Evolutionary conservation across 2,888 invertebrate species (phyloP), one percentile per base, ranked within the genome.

Genomic region (Sinohyriopsis cumingii): DNA sequence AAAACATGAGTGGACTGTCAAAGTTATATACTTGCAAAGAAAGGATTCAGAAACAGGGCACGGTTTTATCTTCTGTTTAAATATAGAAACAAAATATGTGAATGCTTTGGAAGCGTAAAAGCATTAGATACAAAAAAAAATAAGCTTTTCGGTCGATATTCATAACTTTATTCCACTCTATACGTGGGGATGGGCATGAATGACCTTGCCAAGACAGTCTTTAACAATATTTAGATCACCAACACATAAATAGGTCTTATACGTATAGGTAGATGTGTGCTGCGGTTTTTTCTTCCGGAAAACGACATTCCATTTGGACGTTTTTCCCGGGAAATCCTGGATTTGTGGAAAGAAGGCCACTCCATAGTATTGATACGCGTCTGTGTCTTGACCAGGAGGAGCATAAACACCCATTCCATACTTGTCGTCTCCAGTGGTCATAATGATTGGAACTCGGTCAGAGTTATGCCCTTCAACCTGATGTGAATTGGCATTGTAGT

Each of bases 331-430:
- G 45, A 63, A 67, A 19, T 66, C 62, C 1, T 33, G 18, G 24
- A 24, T 56, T 25, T 54, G 55, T 18, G 62, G 53, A 54, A 76
- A 75, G 1, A 55, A n/a, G 20, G 25, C 24, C 5, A 54, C 65
- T 3, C 53, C 53, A 62, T 76, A 75, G 45, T 69, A 65, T 61
- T 64, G 54, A 7, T 25, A 22, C 22, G 15, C 19, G 54, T 75
- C 76, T 3, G 68, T 69, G 67, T 77, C 74, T 25, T 79, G 79
- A 3, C 69, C 73, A 15, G 33, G 33, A 5, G 76, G 76, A 3
- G 76, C 63, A 55, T 67, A 79, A n/a, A 69, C 72, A 3, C 79
- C 77, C 67, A 79, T 68, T 7, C 77, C 79, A 56, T 70, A 67
- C 20, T 59, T 65, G n/a, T 73, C 60, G 65, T 76, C 75, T 1